Evolutionary conservation across 35 echinoderm and acorn worm species (phyloP).

Genomic region (Eucidaris tribuloides): DNA sequence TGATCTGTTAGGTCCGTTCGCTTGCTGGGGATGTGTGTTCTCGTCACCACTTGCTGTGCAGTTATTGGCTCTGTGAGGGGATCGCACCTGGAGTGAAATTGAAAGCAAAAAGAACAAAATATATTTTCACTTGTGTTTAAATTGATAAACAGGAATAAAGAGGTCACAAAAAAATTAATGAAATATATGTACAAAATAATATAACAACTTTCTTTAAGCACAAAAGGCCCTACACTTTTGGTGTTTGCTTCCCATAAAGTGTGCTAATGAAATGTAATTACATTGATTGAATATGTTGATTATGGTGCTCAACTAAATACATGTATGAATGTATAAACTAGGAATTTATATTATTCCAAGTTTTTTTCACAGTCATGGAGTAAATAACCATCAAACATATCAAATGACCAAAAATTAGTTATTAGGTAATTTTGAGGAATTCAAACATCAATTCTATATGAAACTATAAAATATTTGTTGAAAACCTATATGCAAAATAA

Average conservation of each 20-base stretch:
- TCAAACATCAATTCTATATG: neutral
- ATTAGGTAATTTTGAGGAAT: neutral
- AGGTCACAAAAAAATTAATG: too few relatives aligned
- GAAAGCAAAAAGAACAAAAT: neutral
- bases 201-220: too few relatives aligned
- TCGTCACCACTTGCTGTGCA: constrained; percentile 36
- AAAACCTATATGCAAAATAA: neutral
- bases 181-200: too few relatives aligned
- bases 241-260: neutral
- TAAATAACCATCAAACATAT: too few relatives aligned
- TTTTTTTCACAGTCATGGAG: too few relatives aligned
- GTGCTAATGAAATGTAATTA: neutral
- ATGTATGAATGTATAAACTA: too few relatives aligned
- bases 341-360: too few relatives aligned
- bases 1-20: constrained; percentile 15
- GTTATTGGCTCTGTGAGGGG: constrained; percentile 25
- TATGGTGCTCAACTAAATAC: too few relatives aligned
- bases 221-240: neutral
- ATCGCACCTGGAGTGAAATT: neutral
- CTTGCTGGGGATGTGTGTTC: constrained; percentile 17
- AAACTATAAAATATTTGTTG: neutral
- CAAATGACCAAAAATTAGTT: neutral
- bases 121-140: neutral
- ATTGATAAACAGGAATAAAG: neutral
- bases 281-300: neutral